A percentile compares a stretch with the other conserved stretches of the same genome.
Evolutionary conservation across 1,140 invertebrate genomes (phyloP).

Genomic region (Drosophila ogumai): DNA sequence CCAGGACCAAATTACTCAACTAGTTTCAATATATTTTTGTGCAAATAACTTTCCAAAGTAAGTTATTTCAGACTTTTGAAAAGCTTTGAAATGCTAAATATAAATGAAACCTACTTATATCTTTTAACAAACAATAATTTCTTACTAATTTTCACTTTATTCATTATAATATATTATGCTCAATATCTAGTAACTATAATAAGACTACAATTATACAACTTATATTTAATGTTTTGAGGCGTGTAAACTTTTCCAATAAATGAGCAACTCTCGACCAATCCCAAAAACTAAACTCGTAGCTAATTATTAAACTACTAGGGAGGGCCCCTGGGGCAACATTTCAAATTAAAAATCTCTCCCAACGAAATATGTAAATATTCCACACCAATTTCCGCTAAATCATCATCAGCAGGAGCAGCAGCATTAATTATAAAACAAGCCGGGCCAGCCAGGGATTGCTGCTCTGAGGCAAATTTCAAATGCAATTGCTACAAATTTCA

Average conservation of each 20-base stretch:
- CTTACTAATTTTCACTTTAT: no score
- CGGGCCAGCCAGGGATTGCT: constrained; percentile 11
- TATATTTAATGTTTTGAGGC: neutral
- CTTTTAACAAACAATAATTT: no score
- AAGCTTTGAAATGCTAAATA: neutral
- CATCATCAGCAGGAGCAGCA: constrained; percentile 28
- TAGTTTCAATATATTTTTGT: neutral
- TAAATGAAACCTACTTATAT: neutral
- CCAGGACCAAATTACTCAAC: neutral
- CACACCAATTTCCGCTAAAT: constrained; percentile 30
- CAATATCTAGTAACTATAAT: neutral
- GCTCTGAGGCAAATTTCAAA: constrained; percentile 53
- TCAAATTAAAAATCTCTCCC: constrained; percentile 27
- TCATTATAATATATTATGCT: no score
- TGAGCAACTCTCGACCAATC: neutral
- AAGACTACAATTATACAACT: neutral
- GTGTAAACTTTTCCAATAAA: constrained; percentile 19
- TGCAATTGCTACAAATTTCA: constrained; percentile 71
- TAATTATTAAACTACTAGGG: constrained; percentile 21
- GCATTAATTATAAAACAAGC: constrained; percentile 47
- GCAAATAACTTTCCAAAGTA: neutral
- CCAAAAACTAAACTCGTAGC: neutral
- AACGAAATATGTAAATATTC: constrained; percentile 29
- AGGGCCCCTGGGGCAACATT: neutral
- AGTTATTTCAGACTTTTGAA: neutral